A percentile compares a stretch with the other conserved stretches of the same genome.
phyloP scores from a whole-genome alignment of 2,888 invertebrate species.

The Rhyacophila evoluta region DNA sequence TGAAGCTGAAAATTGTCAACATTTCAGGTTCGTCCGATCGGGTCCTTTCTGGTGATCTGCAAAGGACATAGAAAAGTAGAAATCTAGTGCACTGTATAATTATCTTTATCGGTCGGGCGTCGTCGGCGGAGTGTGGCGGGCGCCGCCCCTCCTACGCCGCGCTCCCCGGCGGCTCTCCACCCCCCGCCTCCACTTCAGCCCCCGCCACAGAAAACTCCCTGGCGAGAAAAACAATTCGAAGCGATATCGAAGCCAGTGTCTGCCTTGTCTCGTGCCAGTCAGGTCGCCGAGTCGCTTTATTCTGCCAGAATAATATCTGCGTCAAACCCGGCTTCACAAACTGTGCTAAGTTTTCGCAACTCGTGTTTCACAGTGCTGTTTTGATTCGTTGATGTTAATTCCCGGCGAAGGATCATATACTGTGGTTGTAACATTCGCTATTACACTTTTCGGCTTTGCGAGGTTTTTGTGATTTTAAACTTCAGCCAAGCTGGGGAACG shows the following conservation, averaged over 20 bases:
- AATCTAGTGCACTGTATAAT: constrained; percentile 29
- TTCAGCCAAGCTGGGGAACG: not conserved
- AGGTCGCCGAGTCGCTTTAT: constrained; percentile 37
- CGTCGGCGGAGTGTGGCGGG: constrained; percentile 39
- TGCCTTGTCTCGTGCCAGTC: constrained; percentile 47
- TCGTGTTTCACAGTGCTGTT: not conserved
- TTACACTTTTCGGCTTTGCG: not conserved
- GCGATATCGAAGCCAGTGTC: constrained; percentile 47
- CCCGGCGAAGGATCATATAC: constrained; percentile 3
- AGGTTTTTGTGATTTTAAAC: constrained; percentile 8
- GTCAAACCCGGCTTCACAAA: constrained; percentile 1
- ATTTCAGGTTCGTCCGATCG: not conserved
- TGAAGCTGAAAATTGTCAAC: not conserved
- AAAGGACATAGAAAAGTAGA: constrained; percentile 17
- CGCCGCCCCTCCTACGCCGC: constrained; percentile 25
- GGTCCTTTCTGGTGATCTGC: not conserved
- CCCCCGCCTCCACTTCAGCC: constrained; percentile 25
- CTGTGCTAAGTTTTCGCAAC: constrained; percentile 2
- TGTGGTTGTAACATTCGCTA: constrained; percentile 14
- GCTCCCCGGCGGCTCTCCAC: constrained; percentile 17
- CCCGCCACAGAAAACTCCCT: constrained; percentile 41
- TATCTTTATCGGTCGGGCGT: constrained; percentile 5
- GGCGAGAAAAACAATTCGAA: constrained; percentile 43
- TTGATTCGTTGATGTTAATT: constrained; percentile 12
- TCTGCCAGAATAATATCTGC: not conserved